These are phyloP conservation scores for Oenanthe oenanthe DNA, from an alignment of 2,113 vertebrate genomes.

Conservation along the genomic window DNA sequence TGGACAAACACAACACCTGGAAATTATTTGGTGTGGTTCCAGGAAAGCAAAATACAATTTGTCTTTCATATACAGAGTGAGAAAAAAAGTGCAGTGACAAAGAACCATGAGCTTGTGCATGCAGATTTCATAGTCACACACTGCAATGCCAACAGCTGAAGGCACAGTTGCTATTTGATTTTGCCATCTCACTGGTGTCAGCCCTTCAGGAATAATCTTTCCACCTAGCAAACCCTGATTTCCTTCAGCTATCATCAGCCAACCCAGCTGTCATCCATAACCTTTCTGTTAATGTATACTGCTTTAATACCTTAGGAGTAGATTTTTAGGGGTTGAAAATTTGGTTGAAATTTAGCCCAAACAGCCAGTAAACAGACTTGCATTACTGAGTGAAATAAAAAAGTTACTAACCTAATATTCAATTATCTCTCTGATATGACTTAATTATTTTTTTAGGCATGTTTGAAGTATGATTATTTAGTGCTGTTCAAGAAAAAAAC, in stretches of 20 bases:
- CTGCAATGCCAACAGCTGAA: background rate
- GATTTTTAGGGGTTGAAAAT: background rate
- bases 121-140: background rate
- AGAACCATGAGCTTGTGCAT: background rate
- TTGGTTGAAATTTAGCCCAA: constrained; percentile 5
- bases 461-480: background rate
- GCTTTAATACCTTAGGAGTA: background rate
- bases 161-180: constrained; percentile 15
- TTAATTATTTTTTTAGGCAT: background rate
- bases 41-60: background rate
- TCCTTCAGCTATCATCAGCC: background rate
- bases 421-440: background rate
- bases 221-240: background rate
- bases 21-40: background rate
- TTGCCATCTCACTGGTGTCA: background rate
- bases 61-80: background rate
- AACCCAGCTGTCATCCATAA: background rate
- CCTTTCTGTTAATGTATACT: background rate
- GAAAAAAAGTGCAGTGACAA: background rate
- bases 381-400: constrained; percentile 15
- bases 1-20: background rate
- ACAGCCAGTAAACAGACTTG: background rate
- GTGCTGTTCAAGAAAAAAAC: background rate
- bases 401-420: background rate
- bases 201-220: background rate